Evolutionary conservation across 2,888 invertebrate species (phyloP), one percentile per base, ranked within the genome.

Genomic region (Odontothrips loti): DNA sequence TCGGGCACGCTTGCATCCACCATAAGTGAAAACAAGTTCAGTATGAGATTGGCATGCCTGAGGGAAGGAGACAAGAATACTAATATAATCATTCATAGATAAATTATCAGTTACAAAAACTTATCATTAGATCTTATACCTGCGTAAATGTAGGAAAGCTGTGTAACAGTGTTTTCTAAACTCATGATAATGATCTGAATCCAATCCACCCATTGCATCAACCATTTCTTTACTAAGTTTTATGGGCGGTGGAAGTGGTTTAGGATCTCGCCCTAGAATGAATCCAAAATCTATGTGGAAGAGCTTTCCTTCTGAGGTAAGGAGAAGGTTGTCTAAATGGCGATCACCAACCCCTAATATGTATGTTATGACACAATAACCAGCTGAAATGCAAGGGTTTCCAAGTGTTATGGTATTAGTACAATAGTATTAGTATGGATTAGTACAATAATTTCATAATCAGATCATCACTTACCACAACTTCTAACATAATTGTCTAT

Each of bases 281-380:
- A 97, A 99, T 2, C 99, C 99, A 88, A 99, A 99, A 89, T 98
- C 98, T 84, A 98, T 97, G 88, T 98, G 98, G 89, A 98, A 98
- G 80, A 98, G 88, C 85, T 95, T 95, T 58, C 99, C 99, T 81
- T 92, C 91, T 68, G 92, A 93, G 9, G 98, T 97, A 4, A 99
- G 90, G 79, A 99, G 90, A 79, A 99, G 89, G 89, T 99, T 99
- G 88, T 99, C 99, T 84, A 99, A 89, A 90, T 99, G 99, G 9
- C 99, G 92, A 89, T 99, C 99, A 9, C 98, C 99, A 0, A 99
- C 97, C 47, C 99, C 99, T 80, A 99, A 89, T 63, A 99, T 89
- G 88, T 99, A 99, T 0, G 99, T 99, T 81, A 99, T 98, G 63
- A 99, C 96, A 87, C 98, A 98, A 87, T 99, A 99, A 0, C 99